phyloP scores from a whole-genome alignment of 1,140 invertebrate genomes.

The Megalopta genalis region DNA sequence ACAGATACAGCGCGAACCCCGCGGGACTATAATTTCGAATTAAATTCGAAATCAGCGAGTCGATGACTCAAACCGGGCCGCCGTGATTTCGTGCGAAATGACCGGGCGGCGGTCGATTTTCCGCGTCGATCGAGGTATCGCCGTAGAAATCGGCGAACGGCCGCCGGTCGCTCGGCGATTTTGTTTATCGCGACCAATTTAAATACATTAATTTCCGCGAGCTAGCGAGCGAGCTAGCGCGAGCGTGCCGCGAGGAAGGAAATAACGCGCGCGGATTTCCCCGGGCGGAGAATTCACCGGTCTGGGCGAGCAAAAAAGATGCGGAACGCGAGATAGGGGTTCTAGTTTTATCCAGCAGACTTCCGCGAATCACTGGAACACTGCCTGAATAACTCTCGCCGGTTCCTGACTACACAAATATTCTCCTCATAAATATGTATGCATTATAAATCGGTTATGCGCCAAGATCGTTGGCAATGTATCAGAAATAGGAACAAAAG shows the following conservation, averaged over 20 bases:
- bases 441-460: constrained; percentile 19
- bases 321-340: background rate
- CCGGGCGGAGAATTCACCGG: background rate
- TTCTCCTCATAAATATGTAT: constrained; percentile 29
- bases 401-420: constrained; percentile 5
- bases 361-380: constrained; percentile 26
- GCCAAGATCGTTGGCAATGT: constrained; percentile 3
- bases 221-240: too few relatives aligned
- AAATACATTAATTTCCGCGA: constrained; percentile 26
- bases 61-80: too few relatives aligned
- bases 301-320: background rate
- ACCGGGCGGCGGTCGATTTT: background rate
- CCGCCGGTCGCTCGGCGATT: too few relatives aligned
- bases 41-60: too few relatives aligned
- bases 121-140: background rate
- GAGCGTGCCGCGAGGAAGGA: background rate
- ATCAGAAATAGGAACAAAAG: constrained; percentile 14
- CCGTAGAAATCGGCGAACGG: background rate
- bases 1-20: too few relatives aligned
- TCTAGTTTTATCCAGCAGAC: constrained; percentile 13
- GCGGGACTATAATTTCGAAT: too few relatives aligned
- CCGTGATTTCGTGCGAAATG: too few relatives aligned
- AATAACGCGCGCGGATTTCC: background rate
- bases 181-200: constrained; percentile 5
- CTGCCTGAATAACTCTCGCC: constrained; percentile 18